A percentile compares a stretch with the other conserved stretches of the same genome.
Conservation (phyloP, 2,797 vertebrate species). For the Chelon auratus region DNA sequence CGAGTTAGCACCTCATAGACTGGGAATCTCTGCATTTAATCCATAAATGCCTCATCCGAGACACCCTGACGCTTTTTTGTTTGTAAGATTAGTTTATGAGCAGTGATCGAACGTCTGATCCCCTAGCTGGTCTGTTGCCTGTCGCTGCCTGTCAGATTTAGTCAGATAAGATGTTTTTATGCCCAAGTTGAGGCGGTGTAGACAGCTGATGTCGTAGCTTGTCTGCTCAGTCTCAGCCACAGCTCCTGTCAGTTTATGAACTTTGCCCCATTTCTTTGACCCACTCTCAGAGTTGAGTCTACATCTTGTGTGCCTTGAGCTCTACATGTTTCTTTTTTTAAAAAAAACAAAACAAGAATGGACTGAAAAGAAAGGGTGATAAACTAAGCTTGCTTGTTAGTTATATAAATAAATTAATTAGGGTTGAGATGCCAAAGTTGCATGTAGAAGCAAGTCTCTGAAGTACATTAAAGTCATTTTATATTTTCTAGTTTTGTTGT, state of each 20-base stretch:
- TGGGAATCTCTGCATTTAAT: not conserved
- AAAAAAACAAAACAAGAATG: no score
- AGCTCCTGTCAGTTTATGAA: constrained; percentile 56
- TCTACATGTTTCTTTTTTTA: not conserved
- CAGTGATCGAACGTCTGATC: not conserved
- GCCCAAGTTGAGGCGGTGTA: constrained; percentile 6
- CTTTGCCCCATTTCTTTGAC: constrained; percentile 69
- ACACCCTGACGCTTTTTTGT: not conserved
- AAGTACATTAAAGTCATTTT: constrained; percentile 6
- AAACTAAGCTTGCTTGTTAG: not conserved
- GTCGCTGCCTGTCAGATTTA: constrained; percentile 26
- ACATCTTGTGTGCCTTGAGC: constrained; percentile 12
- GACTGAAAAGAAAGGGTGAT: not conserved
- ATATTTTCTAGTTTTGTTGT: not conserved
- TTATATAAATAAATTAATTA: not conserved
- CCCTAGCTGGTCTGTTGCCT: constrained; percentile 13
- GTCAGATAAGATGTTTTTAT: constrained; percentile 38
- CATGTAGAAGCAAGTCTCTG: not conserved
- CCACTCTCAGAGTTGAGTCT: constrained; percentile 14
- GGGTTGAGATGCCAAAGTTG: not conserved
- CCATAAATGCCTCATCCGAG: not conserved
- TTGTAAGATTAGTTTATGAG: constrained; percentile 18
- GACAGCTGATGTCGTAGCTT: constrained; percentile 31
- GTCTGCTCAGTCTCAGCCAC: constrained; percentile 50
- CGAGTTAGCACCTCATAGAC: not conserved